phyloP scores from a whole-genome alignment of 2,888 invertebrate species.

The Lepidocyrtinus sp. region DNA sequence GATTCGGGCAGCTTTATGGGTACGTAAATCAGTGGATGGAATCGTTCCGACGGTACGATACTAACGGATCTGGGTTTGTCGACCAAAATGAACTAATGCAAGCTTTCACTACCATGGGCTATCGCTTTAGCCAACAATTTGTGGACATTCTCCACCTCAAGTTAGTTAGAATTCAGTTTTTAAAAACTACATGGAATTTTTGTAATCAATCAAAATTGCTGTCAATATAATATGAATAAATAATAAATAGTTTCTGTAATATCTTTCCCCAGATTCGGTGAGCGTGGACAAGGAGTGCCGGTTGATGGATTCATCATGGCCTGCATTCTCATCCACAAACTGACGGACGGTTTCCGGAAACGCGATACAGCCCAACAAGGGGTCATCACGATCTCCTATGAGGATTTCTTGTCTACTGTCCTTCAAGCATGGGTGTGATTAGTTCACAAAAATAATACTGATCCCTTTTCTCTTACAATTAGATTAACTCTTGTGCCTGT shows the following conservation, averaged over 20 bases:
- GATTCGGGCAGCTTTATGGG: constrained; percentile 80
- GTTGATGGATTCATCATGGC: constrained; percentile 91
- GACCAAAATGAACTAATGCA: constrained; percentile 84
- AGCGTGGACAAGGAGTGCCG: constrained; percentile 73
- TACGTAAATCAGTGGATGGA: constrained; percentile 92
- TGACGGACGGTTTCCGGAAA: constrained; percentile 87
- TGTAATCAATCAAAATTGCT: too few species aligned
- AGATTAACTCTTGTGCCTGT: neutral
- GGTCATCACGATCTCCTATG: constrained; percentile 87
- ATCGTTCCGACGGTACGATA: constrained; percentile 88
- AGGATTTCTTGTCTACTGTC: constrained; percentile 90
- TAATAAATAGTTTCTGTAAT: neutral
- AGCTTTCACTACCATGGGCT: constrained; percentile 92
- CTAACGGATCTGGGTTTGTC: constrained; percentile 88
- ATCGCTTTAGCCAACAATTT: constrained; percentile 85
- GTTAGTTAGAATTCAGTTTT: constrained; percentile 36
- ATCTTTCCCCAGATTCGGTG: constrained; percentile 60
- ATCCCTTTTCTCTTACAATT: neutral
- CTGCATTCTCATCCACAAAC: constrained; percentile 90
- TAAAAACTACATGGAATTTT: neutral
- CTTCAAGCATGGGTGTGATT: constrained; percentile 74
- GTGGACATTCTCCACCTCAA: constrained; percentile 73
- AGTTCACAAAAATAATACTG: neutral
- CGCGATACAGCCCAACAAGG: constrained; percentile 87
- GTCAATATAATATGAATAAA: too few species aligned